phyloP scores from a whole-genome alignment of 2,113 vertebrate species.

The Alaudala cheleensis region DNA sequence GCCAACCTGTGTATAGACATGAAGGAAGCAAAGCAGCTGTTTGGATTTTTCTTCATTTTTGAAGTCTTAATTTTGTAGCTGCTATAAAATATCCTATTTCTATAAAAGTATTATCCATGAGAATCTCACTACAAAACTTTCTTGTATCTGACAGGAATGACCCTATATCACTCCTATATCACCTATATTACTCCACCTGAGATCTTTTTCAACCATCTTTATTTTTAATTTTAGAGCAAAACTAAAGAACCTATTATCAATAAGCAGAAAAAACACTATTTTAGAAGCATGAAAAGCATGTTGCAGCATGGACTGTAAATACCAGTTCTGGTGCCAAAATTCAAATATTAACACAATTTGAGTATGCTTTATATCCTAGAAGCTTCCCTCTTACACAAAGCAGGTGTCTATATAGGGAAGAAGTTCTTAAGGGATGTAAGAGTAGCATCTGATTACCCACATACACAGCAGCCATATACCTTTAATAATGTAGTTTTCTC shows the following conservation, averaged over 20 bases:
- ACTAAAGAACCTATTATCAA: neutral
- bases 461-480: neutral
- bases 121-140: neutral
- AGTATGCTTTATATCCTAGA: neutral
- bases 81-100: neutral
- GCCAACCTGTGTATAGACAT: neutral
- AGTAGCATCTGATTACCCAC: neutral
- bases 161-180: neutral
- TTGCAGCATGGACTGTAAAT: neutral
- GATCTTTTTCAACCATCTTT: neutral
- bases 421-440: neutral
- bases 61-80: neutral
- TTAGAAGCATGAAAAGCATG: neutral
- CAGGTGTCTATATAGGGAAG: accelerated
- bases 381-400: neutral
- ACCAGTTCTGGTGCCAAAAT: neutral
- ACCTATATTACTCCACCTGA: neutral
- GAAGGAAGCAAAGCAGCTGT: neutral
- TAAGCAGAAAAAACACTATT: neutral
- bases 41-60: neutral
- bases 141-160: neutral
- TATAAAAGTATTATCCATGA: neutral
- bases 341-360: neutral
- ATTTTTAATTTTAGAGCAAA: neutral
- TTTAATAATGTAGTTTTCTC: neutral